These are phyloP conservation scores for Fopius arisanus DNA, from an alignment of 1,140 invertebrate genomes.

Conservation along the genomic window DNA sequence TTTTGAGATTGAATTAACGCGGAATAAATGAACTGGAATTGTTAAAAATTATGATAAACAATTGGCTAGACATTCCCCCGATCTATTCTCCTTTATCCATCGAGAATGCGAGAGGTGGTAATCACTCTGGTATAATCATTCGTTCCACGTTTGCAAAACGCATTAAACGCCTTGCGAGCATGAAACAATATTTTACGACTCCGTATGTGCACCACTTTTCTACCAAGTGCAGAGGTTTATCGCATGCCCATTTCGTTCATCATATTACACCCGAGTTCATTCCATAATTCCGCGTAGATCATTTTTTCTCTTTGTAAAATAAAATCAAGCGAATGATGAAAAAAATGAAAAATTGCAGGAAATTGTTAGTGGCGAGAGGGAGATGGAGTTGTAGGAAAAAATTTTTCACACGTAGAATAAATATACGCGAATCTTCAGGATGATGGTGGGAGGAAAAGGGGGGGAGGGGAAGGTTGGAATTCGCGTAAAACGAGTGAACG, in stretches of 20 bases:
- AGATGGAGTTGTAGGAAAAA: background rate
- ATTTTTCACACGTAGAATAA: background rate
- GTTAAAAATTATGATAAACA: too few relatives aligned
- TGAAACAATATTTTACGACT: background rate
- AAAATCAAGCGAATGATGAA: background rate
- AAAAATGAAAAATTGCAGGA: background rate
- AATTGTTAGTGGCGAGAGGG: constrained; percentile 3
- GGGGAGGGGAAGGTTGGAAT: background rate
- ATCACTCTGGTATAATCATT: background rate
- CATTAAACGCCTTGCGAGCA: background rate
- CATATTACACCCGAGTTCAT: constrained; percentile 1
- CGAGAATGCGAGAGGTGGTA: background rate
- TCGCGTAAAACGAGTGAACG: background rate
- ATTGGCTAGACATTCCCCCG: background rate
- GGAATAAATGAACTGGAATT: too few relatives aligned
- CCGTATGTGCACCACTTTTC: background rate
- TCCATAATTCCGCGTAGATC: background rate
- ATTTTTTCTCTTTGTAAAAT: too few relatives aligned
- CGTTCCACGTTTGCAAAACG: background rate
- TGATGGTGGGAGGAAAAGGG: background rate
- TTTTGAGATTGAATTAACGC: too few relatives aligned
- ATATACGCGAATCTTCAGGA: background rate
- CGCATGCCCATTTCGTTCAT: background rate
- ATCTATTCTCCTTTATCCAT: background rate
- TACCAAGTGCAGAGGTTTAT: background rate